Conservation (phyloP, 2,113 vertebrate species). For the Synchiropus splendidus region DNA sequence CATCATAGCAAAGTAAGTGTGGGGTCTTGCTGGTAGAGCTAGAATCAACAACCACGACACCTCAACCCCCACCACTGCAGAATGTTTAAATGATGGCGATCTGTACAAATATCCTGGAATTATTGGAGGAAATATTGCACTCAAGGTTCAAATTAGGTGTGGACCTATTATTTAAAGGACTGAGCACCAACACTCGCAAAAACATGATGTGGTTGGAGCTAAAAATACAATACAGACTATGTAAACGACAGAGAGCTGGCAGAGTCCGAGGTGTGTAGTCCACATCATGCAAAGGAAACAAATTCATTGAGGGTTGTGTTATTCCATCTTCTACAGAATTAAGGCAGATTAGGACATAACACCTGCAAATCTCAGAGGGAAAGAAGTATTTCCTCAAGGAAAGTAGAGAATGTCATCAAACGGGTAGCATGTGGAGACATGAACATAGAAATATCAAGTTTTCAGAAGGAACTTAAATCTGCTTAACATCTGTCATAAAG, state of each 20-base stretch:
- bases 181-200: conserved; percentile 3
- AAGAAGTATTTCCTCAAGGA: conserved; percentile 5
- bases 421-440: conserved; percentile 13
- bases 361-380: conserved; percentile 8
- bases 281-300: conserved; percentile 13
- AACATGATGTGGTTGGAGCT: no score
- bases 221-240: conserved; percentile 24
- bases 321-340: conserved; percentile 1
- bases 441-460: conserved; percentile 23
- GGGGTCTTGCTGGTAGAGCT: conserved; percentile 38
- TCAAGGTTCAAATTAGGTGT: conserved; percentile 34
- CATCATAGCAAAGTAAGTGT: conserved; percentile 54
- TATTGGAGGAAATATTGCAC: conserved; percentile 47
- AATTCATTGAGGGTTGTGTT: conserved; percentile 1
- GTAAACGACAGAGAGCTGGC: conserved; percentile 16
- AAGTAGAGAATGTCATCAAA: conserved; percentile 14
- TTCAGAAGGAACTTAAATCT: conserved; percentile 35
- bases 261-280: conserved; percentile 8
- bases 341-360: not conserved
- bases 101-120: conserved; percentile 55
- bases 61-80: conserved; percentile 16
- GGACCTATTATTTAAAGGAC: conserved; percentile 46
- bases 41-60: conserved; percentile 52
- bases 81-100: conserved; percentile 49
- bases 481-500: conserved; percentile 48